phyloP scores from a whole-genome alignment of 1,140 invertebrate species.

The Neodiprion lecontei region DNA sequence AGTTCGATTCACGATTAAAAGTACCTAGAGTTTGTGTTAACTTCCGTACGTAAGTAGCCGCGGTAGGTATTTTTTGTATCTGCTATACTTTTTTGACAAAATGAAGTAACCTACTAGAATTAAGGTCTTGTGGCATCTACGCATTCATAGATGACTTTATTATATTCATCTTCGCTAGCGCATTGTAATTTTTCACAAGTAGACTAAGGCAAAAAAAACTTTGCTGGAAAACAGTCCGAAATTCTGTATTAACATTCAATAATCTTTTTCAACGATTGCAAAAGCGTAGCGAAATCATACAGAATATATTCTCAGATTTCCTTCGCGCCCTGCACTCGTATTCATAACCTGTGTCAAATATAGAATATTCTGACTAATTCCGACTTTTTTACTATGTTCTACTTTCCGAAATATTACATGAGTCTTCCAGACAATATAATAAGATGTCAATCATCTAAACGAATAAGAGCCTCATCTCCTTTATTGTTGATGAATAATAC shows the following conservation, averaged over 20 bases:
- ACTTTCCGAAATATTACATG: not conserved
- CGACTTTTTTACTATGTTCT: not conserved
- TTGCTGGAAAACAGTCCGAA: not conserved
- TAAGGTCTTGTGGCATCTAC: conserved; percentile 34
- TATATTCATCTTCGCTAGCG: not conserved
- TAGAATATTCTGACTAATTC: not conserved
- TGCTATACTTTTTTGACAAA: conserved; percentile 56
- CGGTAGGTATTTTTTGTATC: conserved; percentile 70
- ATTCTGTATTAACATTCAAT: too few relatives aligned
- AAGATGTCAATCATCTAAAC: not conserved
- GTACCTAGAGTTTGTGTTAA: conserved; percentile 63
- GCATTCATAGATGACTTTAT: not conserved
- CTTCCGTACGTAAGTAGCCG: conserved; percentile 69
- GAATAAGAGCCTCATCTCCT: not conserved
- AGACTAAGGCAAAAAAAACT: not conserved
- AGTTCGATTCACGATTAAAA: conserved; percentile 59
- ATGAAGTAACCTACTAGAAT: conserved; percentile 38
- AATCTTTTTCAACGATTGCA: not conserved
- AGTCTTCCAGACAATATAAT: not conserved
- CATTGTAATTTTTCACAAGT: not conserved
- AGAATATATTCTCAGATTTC: not conserved
- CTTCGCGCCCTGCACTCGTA: not conserved
- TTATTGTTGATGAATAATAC: not conserved
- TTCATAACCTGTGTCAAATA: not conserved
- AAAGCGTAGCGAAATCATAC: not conserved